Conservation (phyloP, 2,113 vertebrate genomes). For the Anser cygnoides region DNA sequence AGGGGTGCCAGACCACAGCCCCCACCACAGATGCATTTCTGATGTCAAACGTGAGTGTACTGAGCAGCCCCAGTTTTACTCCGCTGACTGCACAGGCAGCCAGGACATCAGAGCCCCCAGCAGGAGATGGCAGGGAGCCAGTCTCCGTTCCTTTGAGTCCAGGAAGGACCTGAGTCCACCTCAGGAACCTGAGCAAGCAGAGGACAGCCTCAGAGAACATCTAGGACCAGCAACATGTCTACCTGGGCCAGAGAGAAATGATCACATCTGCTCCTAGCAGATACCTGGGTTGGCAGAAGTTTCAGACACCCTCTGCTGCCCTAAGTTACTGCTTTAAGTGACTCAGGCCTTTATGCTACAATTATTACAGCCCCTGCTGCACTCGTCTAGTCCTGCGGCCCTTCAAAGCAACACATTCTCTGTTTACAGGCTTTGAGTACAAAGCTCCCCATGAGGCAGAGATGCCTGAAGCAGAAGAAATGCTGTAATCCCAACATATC, state of each 20-base stretch:
- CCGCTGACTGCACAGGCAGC: background rate
- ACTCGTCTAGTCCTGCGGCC: background rate
- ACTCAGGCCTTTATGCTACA: background rate
- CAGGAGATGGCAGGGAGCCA: background rate
- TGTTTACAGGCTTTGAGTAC: background rate
- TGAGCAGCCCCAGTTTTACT: background rate
- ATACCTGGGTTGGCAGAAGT: background rate
- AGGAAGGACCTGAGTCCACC: background rate
- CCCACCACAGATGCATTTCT: background rate
- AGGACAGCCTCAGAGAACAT: background rate
- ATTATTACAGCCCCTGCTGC: background rate
- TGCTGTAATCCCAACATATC: background rate
- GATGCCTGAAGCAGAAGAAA: background rate
- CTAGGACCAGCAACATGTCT: background rate
- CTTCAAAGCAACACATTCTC: background rate
- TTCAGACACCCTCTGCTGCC: background rate
- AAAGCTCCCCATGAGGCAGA: background rate
- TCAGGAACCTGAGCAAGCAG: background rate
- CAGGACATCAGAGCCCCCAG: background rate
- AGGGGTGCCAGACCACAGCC: background rate
- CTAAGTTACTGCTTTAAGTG: background rate
- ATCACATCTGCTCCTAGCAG: background rate
- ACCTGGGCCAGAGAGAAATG: background rate
- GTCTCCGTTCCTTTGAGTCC: background rate
- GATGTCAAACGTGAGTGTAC: background rate